These are phyloP conservation scores for Geopemphigus sp. DNA, from an alignment of 1,140 invertebrate species.

Conservation along the genomic window DNA sequence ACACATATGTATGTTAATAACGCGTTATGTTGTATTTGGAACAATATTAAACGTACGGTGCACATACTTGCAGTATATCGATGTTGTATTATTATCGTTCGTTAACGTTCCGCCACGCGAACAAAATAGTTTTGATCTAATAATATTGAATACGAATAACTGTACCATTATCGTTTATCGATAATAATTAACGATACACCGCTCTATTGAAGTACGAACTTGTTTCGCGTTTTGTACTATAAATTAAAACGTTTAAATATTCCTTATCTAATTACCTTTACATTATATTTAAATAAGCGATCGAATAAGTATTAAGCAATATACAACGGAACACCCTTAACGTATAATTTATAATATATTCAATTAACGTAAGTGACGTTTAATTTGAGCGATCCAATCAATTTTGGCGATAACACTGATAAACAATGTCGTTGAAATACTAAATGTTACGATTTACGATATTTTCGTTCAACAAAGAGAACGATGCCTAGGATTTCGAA, in stretches of 20 bases:
- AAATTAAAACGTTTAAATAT: background rate
- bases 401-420: background rate
- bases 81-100: background rate
- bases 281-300: background rate
- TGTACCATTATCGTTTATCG: background rate
- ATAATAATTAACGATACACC: background rate
- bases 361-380: background rate
- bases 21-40: background rate
- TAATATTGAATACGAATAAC: background rate
- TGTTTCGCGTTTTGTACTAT: background rate
- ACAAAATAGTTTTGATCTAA: background rate
- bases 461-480: background rate
- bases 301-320: background rate
- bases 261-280: too few species aligned
- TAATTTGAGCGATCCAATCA: constrained; percentile 18
- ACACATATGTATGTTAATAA: too few species aligned
- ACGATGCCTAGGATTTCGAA: background rate
- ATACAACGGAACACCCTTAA: background rate
- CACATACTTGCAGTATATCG: background rate
- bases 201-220: background rate
- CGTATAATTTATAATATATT: background rate
- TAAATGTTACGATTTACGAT: background rate
- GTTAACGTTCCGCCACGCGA: background rate
- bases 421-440: background rate
- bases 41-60: background rate